A percentile compares a stretch with the other conserved stretches of the same genome.
Evolutionary conservation across 1,140 invertebrate genomes (phyloP).

Genomic region (Homarus americanus): DNA sequence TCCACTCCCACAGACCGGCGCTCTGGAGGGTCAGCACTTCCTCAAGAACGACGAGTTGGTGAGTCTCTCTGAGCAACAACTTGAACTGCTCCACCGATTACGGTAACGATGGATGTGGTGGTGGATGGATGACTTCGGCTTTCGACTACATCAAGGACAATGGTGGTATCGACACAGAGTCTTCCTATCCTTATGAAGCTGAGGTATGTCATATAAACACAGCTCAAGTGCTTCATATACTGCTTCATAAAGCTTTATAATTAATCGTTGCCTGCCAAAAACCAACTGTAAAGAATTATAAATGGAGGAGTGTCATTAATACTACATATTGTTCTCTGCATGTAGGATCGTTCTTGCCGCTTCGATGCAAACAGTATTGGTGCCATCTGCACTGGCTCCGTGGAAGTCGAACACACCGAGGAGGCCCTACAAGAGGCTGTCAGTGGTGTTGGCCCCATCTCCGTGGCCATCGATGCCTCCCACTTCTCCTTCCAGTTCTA

Average conservation of each 20-base stretch:
- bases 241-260: too few relatives aligned
- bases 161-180: slow-evolving; percentile 93
- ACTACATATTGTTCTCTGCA: too few relatives aligned
- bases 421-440: slow-evolving; percentile 86
- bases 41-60: slow-evolving; percentile 89
- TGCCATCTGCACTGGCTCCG: slow-evolving; percentile 89
- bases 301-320: too few relatives aligned
- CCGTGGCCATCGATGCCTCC: slow-evolving; percentile 83
- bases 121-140: slow-evolving; percentile 95
- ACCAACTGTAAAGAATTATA: too few relatives aligned
- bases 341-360: slow-evolving; percentile 81
- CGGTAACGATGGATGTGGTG: slow-evolving; percentile 97
- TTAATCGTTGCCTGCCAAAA: too few relatives aligned
- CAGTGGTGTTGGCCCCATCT: slow-evolving; percentile 91
- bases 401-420: slow-evolving; percentile 87
- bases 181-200: slow-evolving; percentile 79
- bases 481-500: slow-evolving; percentile 88
- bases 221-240: too few relatives aligned
- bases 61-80: slow-evolving; percentile 97
- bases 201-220: slow-evolving; percentile 76
- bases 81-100: slow-evolving; percentile 94
- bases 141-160: slow-evolving; percentile 96
- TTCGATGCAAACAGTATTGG: slow-evolving; percentile 86
- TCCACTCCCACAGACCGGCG: slow-evolving; percentile 88
- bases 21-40: slow-evolving; percentile 97